Conservation (phyloP, 2,888 invertebrate species). For the Drosophila subsilvestris region DNA sequence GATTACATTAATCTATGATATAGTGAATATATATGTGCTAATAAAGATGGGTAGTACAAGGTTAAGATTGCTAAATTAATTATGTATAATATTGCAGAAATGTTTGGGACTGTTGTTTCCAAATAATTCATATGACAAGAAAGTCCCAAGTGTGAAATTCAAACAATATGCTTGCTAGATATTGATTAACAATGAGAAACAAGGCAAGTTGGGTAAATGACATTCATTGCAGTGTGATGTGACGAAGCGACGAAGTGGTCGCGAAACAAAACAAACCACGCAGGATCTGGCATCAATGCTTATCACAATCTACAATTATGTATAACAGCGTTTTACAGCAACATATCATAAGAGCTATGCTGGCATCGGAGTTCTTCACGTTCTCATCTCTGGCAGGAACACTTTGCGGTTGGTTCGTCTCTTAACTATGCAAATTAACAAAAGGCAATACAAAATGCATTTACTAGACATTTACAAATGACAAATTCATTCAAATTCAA, state of each 20-base stretch:
- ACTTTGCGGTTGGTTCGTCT: constrained; percentile 59
- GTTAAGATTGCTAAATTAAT: constrained; percentile 32
- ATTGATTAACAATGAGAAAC: neutral
- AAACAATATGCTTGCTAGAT: neutral
- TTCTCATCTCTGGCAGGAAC: constrained; percentile 54
- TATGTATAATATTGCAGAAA: constrained; percentile 61
- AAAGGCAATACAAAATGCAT: constrained; percentile 40
- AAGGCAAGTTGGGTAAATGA: constrained; percentile 19
- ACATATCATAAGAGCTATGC: constrained; percentile 18
- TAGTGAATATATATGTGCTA: constrained; percentile 32
- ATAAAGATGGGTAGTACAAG: constrained; percentile 8
- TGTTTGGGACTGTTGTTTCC: constrained; percentile 31
- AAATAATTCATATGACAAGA: neutral
- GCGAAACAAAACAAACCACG: constrained; percentile 26
- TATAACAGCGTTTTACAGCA: constrained; percentile 21
- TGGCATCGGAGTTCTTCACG: constrained; percentile 1
- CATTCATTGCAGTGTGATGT: constrained; percentile 21
- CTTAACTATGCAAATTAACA: constrained; percentile 53
- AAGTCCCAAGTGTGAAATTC: constrained; percentile 6
- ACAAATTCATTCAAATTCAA: neutral
- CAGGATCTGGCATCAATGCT: constrained; percentile 23
- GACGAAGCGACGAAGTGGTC: constrained; percentile 1
- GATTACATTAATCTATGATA: constrained; percentile 23
- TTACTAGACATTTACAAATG: constrained; percentile 19
- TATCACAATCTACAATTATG: constrained; percentile 43